Evolutionary conservation across 2,888 invertebrate genomes (phyloP).

Genomic region (Cephus runcator): DNA sequence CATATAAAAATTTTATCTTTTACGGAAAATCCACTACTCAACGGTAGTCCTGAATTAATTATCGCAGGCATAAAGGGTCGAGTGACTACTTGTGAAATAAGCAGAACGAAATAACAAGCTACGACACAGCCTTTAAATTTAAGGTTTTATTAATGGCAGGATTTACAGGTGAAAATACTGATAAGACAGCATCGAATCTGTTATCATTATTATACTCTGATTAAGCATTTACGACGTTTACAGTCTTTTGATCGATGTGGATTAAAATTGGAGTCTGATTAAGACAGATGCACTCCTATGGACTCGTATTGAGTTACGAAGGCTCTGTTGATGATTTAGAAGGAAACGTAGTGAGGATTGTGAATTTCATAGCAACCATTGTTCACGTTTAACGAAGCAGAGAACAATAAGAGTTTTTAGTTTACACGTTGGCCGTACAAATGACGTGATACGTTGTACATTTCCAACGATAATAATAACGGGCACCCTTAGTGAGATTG

Average conservation of each 20-base stretch:
- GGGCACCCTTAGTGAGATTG: slow-evolving; percentile 26
- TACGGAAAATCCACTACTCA: slow-evolving; percentile 24
- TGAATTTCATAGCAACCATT: slow-evolving; percentile 9
- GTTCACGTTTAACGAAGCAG: slow-evolving; percentile 25
- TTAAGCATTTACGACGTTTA: too few relatives aligned
- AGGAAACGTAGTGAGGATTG: too few relatives aligned
- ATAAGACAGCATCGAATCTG: too few relatives aligned
- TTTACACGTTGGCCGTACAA: slow-evolving; percentile 24
- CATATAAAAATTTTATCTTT: too few relatives aligned
- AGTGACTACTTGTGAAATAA: slow-evolving; percentile 23
- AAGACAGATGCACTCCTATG: too few relatives aligned
- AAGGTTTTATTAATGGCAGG: neutral
- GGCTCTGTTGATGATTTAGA: too few relatives aligned
- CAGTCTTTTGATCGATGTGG: too few relatives aligned
- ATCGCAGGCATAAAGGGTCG: slow-evolving; percentile 23
- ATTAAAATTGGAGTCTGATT: too few relatives aligned
- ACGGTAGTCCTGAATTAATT: slow-evolving; percentile 27
- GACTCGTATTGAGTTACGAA: too few relatives aligned
- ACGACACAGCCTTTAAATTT: slow-evolving; percentile 14
- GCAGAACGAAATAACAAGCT: slow-evolving; percentile 30
- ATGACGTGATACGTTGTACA: slow-evolving; percentile 18
- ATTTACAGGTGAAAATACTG: neutral
- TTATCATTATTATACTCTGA: too few relatives aligned
- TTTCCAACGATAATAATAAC: slow-evolving; percentile 23
- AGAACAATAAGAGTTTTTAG: slow-evolving; percentile 14